phyloP scores from a whole-genome alignment of 2,797 vertebrate species.

The Mareca strepera region DNA sequence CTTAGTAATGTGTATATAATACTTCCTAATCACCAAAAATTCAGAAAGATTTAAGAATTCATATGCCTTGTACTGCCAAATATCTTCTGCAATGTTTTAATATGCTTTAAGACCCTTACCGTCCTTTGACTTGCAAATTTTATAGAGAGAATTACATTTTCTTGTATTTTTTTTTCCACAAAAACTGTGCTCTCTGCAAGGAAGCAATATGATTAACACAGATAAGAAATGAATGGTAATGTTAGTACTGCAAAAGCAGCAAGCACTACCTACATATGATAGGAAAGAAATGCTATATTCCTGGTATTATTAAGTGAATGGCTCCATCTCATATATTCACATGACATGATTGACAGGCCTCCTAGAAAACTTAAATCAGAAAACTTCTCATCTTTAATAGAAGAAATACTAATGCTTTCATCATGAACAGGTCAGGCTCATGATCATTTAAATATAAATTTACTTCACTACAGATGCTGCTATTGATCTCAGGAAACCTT shows the following conservation, averaged over 20 bases:
- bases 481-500: neutral
- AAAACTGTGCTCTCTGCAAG: neutral
- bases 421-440: neutral
- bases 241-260: neutral
- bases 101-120: neutral
- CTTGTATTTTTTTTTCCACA: neutral
- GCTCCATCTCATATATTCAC: accelerated
- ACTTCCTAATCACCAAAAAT: conserved; percentile 30
- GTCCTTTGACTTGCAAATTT: conserved; percentile 13
- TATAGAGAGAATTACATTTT: neutral
- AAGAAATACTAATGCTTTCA: neutral
- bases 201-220: neutral
- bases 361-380: neutral
- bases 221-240: neutral
- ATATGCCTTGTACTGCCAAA: neutral
- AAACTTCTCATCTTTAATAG: neutral
- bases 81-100: neutral
- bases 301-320: neutral
- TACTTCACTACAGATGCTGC: neutral
- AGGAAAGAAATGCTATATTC: neutral
- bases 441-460: neutral
- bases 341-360: neutral
- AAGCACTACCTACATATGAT: neutral
- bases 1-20: neutral
- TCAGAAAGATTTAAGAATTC: conserved; percentile 9